A percentile compares a stretch with the other conserved stretches of the same genome.
Conservation (phyloP, 2,888 invertebrate species). For the Eulithis prunata region DNA sequence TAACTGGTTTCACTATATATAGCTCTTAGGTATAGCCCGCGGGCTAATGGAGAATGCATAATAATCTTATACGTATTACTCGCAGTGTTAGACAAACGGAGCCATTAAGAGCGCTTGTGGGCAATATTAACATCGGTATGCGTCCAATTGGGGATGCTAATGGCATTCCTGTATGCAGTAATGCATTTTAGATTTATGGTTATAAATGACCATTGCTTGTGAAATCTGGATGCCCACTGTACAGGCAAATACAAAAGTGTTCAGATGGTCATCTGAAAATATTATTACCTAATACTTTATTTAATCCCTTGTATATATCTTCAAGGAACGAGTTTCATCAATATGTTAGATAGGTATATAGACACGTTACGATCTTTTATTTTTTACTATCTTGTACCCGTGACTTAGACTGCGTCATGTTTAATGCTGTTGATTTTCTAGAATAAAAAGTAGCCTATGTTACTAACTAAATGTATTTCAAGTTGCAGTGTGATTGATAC, state of each 20-base stretch:
- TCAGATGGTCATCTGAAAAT: background rate
- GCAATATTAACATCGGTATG: conserved; percentile 32
- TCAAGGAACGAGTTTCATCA: no score
- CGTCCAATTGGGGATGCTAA: conserved; percentile 28
- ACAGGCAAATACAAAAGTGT: background rate
- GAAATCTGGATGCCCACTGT: conserved; percentile 16
- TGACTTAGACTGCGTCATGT: no score
- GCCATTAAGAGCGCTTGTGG: conserved; percentile 26
- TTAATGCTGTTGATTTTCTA: no score
- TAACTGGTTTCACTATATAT: no score
- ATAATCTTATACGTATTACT: conserved; percentile 20
- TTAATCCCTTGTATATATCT: no score
- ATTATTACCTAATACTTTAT: no score
- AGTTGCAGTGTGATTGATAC: no score
- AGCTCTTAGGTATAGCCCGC: background rate
- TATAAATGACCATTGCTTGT: conserved; percentile 18
- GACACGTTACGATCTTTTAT: no score
- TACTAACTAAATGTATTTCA: no score
- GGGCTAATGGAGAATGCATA: conserved; percentile 12
- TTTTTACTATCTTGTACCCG: no score
- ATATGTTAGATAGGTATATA: no score
- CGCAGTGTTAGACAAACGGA: conserved; percentile 26
- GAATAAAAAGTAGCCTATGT: no score
- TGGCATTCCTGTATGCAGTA: conserved; percentile 29
- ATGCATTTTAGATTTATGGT: conserved; percentile 32